A percentile compares a stretch with the other conserved stretches of the same genome.
Conservation (phyloP, 2,797 vertebrate species). For the Pampus argenteus region DNA sequence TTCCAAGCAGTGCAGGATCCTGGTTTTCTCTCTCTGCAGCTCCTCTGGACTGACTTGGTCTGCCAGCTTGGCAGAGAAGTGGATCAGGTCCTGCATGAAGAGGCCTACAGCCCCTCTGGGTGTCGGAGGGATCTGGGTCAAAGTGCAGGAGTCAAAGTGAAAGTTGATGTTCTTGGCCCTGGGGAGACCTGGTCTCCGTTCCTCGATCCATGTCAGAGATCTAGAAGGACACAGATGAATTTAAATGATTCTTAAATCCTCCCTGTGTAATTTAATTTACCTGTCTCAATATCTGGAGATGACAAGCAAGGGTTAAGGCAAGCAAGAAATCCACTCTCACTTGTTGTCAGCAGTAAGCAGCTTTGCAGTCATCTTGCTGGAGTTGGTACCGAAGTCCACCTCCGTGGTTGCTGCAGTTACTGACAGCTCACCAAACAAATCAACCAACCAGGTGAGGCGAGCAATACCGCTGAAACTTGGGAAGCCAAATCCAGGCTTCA, state of each 20-base stretch:
- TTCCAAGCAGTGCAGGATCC: conserved; percentile 89
- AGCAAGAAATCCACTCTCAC: conserved; percentile 67
- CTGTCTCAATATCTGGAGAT: background rate
- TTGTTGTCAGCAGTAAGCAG: conserved; percentile 85
- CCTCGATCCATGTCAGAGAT: conserved; percentile 93
- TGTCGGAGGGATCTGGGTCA: conserved; percentile 87
- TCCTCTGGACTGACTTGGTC: conserved; percentile 84
- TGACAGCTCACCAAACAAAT: conserved; percentile 92
- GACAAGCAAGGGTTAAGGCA: background rate
- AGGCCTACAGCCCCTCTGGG: conserved; percentile 85
- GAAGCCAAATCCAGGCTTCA: conserved; percentile 89
- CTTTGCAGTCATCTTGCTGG: conserved; percentile 89
- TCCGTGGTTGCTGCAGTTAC: conserved; percentile 85
- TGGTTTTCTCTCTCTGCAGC: conserved; percentile 83
- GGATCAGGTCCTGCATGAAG: conserved; percentile 93
- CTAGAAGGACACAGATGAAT: conserved; percentile 66
- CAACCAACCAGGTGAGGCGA: conserved; percentile 93
- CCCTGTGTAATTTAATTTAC: background rate
- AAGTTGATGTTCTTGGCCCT: conserved; percentile 89
- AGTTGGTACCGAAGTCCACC: conserved; percentile 81
- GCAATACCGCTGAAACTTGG: conserved; percentile 91
- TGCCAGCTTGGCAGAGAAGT: conserved; percentile 89
- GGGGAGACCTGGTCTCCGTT: conserved; percentile 87
- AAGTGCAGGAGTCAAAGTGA: conserved; percentile 85
- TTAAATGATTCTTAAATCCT: background rate